Conservation (phyloP, 2,888 invertebrate species). For the Metopia argyrocephala region DNA sequence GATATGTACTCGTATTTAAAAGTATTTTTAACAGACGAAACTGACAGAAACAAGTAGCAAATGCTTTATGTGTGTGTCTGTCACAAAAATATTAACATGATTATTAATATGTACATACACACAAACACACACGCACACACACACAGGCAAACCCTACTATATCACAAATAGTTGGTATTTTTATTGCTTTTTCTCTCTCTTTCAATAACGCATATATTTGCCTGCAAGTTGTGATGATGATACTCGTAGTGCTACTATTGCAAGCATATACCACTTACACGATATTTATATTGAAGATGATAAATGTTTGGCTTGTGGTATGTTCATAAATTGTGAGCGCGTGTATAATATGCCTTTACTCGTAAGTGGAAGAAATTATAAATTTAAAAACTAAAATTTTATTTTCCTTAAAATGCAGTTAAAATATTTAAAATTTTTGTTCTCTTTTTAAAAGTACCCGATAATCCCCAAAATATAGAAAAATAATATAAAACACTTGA, state of each 20-base stretch:
- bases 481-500: slow-evolving; percentile 14
- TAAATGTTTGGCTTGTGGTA: slow-evolving; percentile 62
- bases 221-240: slow-evolving; percentile 41
- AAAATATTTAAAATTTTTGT: slow-evolving; percentile 57
- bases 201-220: too few relatives aligned
- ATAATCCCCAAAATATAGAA: neutral
- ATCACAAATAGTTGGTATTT: slow-evolving; percentile 14
- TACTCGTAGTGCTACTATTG: slow-evolving; percentile 4
- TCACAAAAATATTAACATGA: slow-evolving; percentile 58
- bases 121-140: slow-evolving; percentile 6
- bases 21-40: neutral
- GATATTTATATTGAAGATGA: slow-evolving; percentile 44
- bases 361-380: slow-evolving; percentile 33
- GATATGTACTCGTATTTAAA: slow-evolving; percentile 49
- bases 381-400: slow-evolving; percentile 26
- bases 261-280: neutral
- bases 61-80: slow-evolving; percentile 45
- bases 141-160: neutral
- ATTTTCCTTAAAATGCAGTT: slow-evolving; percentile 55
- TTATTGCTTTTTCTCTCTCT: neutral
- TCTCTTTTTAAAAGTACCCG: neutral
- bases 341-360: too few relatives aligned
- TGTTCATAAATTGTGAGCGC: slow-evolving; percentile 42
- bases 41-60: slow-evolving; percentile 43
- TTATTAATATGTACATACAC: slow-evolving; percentile 53